These are phyloP conservation scores for Drosophila engyochracea DNA, from an alignment of 2,888 invertebrate species.

Conservation along the genomic window DNA sequence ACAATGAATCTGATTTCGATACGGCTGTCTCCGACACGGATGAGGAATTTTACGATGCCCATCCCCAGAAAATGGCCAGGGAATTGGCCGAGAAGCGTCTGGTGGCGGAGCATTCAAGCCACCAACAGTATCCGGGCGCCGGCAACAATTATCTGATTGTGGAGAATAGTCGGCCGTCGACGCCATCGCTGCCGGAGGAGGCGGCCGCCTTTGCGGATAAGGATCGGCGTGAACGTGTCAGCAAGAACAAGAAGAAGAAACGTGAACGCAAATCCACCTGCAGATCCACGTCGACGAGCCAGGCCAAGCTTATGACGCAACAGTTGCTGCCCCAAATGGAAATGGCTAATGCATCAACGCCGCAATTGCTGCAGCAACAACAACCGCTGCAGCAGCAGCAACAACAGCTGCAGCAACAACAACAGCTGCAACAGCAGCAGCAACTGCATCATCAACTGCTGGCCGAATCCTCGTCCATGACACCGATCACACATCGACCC, in stretches of 20 bases:
- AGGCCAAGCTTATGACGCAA: constrained; percentile 33
- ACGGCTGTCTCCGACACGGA: constrained; percentile 94
- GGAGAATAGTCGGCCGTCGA: constrained; percentile 88
- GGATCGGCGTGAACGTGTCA: constrained; percentile 82
- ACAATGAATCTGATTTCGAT: constrained; percentile 93
- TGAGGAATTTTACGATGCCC: constrained; percentile 94
- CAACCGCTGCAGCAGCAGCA: background rate
- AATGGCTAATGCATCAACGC: constrained; percentile 9
- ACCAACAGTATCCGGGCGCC: background rate
- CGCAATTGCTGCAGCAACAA: constrained; percentile 19
- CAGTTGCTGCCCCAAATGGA: background rate
- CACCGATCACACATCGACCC: constrained; percentile 68
- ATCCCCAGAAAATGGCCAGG: constrained; percentile 91
- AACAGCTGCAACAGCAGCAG: constrained; percentile 16
- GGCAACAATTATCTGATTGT: constrained; percentile 87
- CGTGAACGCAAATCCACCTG: constrained; percentile 87
- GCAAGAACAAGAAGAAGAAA: constrained; percentile 89
- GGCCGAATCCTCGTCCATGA: constrained; percentile 55
- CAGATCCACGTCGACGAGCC: constrained; percentile 56
- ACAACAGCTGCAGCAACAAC: constrained; percentile 4
- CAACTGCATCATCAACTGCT: constrained; percentile 22
- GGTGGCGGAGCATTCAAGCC: constrained; percentile 86
- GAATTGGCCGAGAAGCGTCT: constrained; percentile 92
- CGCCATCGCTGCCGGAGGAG: constrained; percentile 87
- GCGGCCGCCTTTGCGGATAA: constrained; percentile 67